These are phyloP conservation scores for Meriones psammophilus DNA, from an alignment of 2,797 vertebrate genomes.

Conservation along the genomic window DNA sequence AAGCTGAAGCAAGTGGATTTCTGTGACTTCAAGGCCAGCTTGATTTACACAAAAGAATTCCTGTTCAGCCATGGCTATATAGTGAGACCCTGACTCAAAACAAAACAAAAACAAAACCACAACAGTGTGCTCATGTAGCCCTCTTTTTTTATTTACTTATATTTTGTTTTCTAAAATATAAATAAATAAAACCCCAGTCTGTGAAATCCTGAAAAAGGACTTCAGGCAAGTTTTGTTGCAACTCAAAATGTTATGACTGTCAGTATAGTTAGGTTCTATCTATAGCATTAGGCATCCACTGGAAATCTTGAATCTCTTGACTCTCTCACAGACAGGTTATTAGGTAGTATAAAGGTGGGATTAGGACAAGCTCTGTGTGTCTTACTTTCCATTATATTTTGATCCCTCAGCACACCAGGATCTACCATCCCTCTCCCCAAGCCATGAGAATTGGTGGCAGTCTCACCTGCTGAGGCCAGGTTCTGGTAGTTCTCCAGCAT, in stretches of 20 bases:
- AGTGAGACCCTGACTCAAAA: not conserved
- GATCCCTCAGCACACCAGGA: not conserved
- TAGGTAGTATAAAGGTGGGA: no score
- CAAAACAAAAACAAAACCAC: not conserved
- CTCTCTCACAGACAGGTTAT: not conserved
- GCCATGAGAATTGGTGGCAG: not conserved
- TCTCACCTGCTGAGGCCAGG: conserved; percentile 58
- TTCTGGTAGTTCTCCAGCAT: conserved; percentile 72
- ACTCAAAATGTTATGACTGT: not conserved
- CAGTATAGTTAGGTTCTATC: not conserved
- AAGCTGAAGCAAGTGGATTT: not conserved
- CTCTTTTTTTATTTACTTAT: not conserved
- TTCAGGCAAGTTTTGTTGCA: not conserved
- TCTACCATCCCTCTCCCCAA: not conserved
- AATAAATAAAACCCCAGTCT: not conserved
- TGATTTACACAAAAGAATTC: not conserved
- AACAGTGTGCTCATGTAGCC: not conserved
- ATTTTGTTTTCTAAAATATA: not conserved
- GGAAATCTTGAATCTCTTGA: not conserved
- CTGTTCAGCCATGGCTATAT: not conserved
- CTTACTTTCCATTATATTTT: not conserved
- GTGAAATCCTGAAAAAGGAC: not conserved
- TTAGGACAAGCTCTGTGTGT: not conserved
- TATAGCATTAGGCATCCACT: not conserved
- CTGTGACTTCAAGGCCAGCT: not conserved